phyloP scores from a whole-genome alignment of 2,797 vertebrate genomes.

The Gobionotothen gibberifrons region DNA sequence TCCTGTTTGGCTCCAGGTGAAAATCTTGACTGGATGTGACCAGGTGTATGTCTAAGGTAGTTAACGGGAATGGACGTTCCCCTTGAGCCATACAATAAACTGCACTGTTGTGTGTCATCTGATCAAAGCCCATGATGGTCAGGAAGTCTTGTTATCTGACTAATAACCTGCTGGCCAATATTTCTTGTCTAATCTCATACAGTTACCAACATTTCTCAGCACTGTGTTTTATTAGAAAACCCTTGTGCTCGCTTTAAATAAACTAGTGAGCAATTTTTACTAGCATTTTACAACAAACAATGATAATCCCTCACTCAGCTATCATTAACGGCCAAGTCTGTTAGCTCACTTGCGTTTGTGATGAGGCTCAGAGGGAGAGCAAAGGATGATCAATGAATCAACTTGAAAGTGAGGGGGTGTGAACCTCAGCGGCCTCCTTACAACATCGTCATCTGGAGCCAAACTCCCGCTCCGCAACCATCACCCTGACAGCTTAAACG shows the following conservation, averaged over 20 bases:
- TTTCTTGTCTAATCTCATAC: neutral
- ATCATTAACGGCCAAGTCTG: conserved; percentile 15
- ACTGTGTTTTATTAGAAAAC: conserved; percentile 1
- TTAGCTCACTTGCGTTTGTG: conserved; percentile 7
- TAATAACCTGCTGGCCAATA: neutral
- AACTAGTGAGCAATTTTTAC: conserved; percentile 5
- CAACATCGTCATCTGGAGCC: conserved; percentile 62
- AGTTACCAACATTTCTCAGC: neutral
- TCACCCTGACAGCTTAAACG: conserved; percentile 75
- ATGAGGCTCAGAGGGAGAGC: conserved; percentile 31
- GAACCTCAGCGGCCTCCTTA: conserved; percentile 59
- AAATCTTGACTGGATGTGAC: conserved; percentile 8
- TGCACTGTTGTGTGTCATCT: conserved; percentile 5
- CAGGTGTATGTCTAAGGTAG: conserved; percentile 22
- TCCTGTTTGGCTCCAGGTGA: neutral
- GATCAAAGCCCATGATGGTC: neutral
- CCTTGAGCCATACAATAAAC: conserved; percentile 6
- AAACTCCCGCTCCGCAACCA: conserved; percentile 58
- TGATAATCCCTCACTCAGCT: conserved; percentile 19
- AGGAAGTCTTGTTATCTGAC: neutral
- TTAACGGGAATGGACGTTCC: conserved; percentile 14
- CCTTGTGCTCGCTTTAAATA: conserved; percentile 1
- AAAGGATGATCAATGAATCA: conserved; percentile 55
- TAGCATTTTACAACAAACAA: conserved; percentile 23
- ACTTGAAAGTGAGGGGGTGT: conserved; percentile 53